These are phyloP conservation scores for Peromyscus leucopus DNA, from an alignment of 2,113 vertebrate genomes.

Conservation along the genomic window DNA sequence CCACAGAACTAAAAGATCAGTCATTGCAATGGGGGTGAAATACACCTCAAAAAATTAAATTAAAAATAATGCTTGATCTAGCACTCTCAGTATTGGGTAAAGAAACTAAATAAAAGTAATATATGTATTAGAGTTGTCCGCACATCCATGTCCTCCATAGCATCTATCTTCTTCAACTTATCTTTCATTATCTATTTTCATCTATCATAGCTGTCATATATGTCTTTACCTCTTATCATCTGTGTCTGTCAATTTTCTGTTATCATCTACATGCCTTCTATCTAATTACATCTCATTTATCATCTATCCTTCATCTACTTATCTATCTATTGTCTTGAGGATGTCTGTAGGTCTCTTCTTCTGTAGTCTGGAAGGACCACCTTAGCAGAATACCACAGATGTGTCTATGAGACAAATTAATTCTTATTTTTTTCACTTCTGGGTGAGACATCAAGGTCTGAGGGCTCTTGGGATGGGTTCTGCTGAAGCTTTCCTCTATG, in stretches of 20 bases:
- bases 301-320: no score
- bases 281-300: not conserved
- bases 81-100: not conserved
- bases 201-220: not conserved
- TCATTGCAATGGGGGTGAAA: not conserved
- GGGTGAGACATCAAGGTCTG: not conserved
- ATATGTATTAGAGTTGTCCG: not conserved
- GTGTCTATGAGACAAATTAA: not conserved
- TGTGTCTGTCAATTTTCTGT: not conserved
- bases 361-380: not conserved
- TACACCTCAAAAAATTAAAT: not conserved
- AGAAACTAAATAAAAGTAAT: not conserved
- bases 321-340: not conserved
- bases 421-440: not conserved
- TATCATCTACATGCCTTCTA: not conserved
- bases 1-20: no score
- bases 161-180: not conserved
- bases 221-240: not conserved
- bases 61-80: not conserved
- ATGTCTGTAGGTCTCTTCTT: not conserved
- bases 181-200: not conserved
- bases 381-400: not conserved
- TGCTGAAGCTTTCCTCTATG: not conserved
- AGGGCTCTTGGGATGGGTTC: not conserved
- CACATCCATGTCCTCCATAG: no score